Percentiles rank a stretch among this genome's conserved stretches.
phyloP scores from a whole-genome alignment of 2,113 vertebrate genomes.

The Hemicordylus capensis region DNA sequence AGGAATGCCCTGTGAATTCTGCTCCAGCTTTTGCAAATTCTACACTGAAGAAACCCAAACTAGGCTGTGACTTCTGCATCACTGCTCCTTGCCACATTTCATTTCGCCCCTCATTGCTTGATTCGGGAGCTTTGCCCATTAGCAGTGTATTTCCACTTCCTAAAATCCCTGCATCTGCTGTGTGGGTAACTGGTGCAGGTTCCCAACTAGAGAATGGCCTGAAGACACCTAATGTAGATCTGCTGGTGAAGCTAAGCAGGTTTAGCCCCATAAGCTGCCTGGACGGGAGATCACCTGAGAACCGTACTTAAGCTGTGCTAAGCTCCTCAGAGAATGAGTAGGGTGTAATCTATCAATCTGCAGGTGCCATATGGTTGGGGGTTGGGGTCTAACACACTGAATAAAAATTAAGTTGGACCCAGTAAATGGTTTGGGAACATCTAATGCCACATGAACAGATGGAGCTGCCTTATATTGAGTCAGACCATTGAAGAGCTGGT shows the following conservation, averaged over 20 bases:
- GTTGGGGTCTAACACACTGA: not conserved
- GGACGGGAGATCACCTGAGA: not conserved
- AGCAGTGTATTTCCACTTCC: not conserved
- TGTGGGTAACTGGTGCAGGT: no score
- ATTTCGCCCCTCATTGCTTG: not conserved
- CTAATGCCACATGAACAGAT: not conserved
- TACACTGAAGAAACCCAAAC: not conserved
- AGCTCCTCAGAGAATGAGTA: not conserved
- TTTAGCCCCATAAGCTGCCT: not conserved
- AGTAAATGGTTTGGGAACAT: not conserved
- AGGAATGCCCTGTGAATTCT: no score
- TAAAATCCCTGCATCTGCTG: no score
- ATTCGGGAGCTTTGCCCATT: not conserved
- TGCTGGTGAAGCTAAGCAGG: not conserved
- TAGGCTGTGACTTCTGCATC: no score
- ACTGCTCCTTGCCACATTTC: not conserved
- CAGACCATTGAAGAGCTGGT: no score
- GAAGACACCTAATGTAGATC: not conserved
- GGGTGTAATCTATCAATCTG: not conserved
- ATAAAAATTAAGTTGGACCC: not conserved
- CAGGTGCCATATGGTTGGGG: accelerated
- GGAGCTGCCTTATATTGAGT: no score
- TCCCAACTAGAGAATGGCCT: no score
- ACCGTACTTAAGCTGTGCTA: not conserved
- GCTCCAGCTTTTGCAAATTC: no score